Evolutionary conservation across 2,113 vertebrate species (phyloP).

Genomic region (Blennius ocellaris): DNA sequence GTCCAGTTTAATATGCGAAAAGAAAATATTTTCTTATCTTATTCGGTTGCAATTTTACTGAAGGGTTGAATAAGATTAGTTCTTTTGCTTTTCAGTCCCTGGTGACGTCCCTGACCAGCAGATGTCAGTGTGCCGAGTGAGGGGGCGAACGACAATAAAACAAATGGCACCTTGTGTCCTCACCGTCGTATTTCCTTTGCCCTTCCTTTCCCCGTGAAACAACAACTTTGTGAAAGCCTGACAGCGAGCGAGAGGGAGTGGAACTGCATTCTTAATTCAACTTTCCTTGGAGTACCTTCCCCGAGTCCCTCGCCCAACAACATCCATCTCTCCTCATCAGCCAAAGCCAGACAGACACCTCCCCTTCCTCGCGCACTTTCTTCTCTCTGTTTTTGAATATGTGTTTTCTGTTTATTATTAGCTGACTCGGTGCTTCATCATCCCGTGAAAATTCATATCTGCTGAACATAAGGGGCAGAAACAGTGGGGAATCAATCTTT

Average conservation of each 20-base stretch:
- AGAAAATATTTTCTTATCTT: no score
- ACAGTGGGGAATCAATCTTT: constrained; percentile 88
- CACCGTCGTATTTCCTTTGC: neutral
- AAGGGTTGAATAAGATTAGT: no score
- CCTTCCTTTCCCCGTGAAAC: constrained; percentile 32
- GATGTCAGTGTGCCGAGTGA: neutral
- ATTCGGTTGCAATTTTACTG: no score
- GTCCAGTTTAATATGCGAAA: no score
- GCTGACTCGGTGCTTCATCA: constrained; percentile 83
- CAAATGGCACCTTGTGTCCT: constrained; percentile 8
- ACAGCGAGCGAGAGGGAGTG: constrained; percentile 38
- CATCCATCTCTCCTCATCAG: constrained; percentile 87
- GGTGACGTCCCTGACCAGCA: neutral
- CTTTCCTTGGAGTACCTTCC: constrained; percentile 71
- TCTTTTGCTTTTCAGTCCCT: constrained; percentile 1
- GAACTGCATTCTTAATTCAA: constrained; percentile 66
- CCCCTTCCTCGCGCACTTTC: constrained; percentile 71
- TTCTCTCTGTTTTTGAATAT: constrained; percentile 78
- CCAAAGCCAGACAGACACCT: constrained; percentile 71
- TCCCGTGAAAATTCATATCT: constrained; percentile 89
- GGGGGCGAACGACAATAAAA: constrained; percentile 15
- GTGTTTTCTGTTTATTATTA: constrained; percentile 87
- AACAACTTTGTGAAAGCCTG: constrained; percentile 57
- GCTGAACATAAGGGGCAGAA: constrained; percentile 87
- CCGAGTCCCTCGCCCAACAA: constrained; percentile 88